A percentile compares a stretch with the other conserved stretches of the same genome.
Evolutionary conservation across 2,797 vertebrate species (phyloP).

Genomic region (Acipenser oxyrinchus): DNA sequence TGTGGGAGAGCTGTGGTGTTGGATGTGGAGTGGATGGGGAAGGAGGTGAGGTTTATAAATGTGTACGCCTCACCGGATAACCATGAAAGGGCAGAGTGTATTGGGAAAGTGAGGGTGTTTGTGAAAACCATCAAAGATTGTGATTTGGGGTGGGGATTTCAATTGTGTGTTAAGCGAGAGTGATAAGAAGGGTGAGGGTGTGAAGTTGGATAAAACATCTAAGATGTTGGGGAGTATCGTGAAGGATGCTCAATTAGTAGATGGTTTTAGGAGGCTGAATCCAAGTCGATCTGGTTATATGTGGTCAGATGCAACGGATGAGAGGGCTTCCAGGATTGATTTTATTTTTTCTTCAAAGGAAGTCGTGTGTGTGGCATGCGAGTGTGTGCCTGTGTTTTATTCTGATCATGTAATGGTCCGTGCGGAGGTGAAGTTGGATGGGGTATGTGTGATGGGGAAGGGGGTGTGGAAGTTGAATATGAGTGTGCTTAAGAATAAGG

Average conservation of each 20-base stretch:
- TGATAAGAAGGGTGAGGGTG: not conserved
- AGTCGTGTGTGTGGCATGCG: too few species aligned
- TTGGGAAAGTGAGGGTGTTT: too few species aligned
- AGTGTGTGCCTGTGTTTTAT: too few species aligned
- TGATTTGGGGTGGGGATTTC: not conserved
- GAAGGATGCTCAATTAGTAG: too few species aligned
- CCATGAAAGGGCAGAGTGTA: too few species aligned
- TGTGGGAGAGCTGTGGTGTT: constrained; percentile 1
- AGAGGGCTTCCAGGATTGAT: too few species aligned
- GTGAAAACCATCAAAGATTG: not conserved
- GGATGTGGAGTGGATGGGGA: constrained; percentile 2
- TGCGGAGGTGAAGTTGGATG: not conserved
- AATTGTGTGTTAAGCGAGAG: not conserved
- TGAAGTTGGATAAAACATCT: constrained; percentile 19
- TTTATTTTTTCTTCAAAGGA: too few species aligned
- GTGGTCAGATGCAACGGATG: not conserved
- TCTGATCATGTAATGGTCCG: too few species aligned
- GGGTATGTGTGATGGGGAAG: not conserved
- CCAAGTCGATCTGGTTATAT: not conserved
- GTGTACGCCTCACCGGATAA: too few species aligned
- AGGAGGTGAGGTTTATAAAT: fast-evolving
- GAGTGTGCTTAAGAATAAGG: not conserved
- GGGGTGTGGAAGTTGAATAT: constrained; percentile 23
- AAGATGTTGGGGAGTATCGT: not conserved
- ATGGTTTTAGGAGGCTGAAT: not conserved